These are phyloP conservation scores for Pyralis farinalis DNA, from an alignment of 2,888 invertebrate genomes.

Conservation along the genomic window DNA sequence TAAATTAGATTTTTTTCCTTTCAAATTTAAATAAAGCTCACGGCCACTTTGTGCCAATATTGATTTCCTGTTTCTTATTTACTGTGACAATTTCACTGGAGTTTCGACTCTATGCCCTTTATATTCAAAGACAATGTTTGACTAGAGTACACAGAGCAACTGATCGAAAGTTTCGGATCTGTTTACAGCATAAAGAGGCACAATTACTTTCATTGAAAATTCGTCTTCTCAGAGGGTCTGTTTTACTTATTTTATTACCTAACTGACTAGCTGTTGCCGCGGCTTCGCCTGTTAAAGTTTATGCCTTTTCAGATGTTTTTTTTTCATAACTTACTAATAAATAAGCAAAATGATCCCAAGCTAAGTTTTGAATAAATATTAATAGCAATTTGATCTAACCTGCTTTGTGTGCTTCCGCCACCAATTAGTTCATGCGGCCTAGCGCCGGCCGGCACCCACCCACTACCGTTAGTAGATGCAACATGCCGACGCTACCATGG, in stretches of 20 bases:
- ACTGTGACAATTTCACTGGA: neutral
- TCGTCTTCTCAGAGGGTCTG: neutral
- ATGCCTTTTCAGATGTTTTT: too few species aligned
- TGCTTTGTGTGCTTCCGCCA: too few species aligned
- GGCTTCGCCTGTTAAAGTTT: too few species aligned
- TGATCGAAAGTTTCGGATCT: neutral
- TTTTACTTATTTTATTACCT: neutral
- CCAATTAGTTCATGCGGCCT: too few species aligned
- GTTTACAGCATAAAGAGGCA: neutral
- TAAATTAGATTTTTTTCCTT: neutral
- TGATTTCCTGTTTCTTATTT: constrained; percentile 1
- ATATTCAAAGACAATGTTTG: neutral
- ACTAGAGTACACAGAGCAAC: neutral
- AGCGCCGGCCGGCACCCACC: too few species aligned
- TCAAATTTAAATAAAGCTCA: neutral
- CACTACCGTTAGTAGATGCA: too few species aligned
- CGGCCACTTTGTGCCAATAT: constrained; percentile 2
- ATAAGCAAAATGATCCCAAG: too few species aligned
- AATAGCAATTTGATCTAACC: too few species aligned
- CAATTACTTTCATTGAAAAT: neutral
- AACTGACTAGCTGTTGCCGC: too few species aligned
- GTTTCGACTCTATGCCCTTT: neutral
- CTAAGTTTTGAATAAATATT: too few species aligned
- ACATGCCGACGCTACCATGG: too few species aligned
- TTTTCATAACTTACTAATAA: too few species aligned